Evolutionary conservation across 2,888 invertebrate genomes (phyloP), one percentile per base, ranked within the genome.

Genomic region (Eupithecia subumbrata): DNA sequence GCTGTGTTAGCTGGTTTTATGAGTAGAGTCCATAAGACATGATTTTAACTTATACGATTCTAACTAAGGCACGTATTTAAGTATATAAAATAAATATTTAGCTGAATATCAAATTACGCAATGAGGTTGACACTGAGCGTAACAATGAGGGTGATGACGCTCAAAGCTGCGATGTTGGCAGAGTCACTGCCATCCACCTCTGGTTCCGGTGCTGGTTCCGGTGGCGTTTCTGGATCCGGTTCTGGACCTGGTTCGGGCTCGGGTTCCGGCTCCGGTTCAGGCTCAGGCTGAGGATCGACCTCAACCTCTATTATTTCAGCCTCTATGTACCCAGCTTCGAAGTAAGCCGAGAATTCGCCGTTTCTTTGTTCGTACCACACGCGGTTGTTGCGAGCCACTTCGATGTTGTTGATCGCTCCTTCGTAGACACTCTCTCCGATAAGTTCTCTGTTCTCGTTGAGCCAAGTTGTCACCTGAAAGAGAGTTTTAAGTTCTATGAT

Each of bases 261-360:
- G 0, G 67, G n/a, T 43, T 68, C 60, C 0, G 60, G 22, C 2
- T 37, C 66, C 0, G 64, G 64, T 30, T 34, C 67, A 22, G 67
- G 37, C 16, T 40, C 67, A n/a, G 68, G 22, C 22, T 43, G 40
- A 2, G 43, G 43, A 9, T 83, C 84, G 45, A 48, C 78, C 2
- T 78, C 68, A 75, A 4, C 85, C 84, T 68, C 68, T 14, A 43
- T 22, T 34, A 89, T 79, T 0, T 78, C 80, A 0, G 86, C 87
- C 18, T 91, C 91, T 0, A 86, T 83, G 73, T 89, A 95, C 52
- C 94, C 94, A 66, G 77, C 84, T 5, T 92, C 90, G 48, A 94
- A 91, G 82, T 86, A 95, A 0, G 68, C 63, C 0, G 79, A 80
- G 52, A 94, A 86, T 74, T 95, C 95, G 0, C 77, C 25, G 2